Evolutionary conservation across 2,797 vertebrate species (phyloP).

Genomic region (Avahi laniger): DNA sequence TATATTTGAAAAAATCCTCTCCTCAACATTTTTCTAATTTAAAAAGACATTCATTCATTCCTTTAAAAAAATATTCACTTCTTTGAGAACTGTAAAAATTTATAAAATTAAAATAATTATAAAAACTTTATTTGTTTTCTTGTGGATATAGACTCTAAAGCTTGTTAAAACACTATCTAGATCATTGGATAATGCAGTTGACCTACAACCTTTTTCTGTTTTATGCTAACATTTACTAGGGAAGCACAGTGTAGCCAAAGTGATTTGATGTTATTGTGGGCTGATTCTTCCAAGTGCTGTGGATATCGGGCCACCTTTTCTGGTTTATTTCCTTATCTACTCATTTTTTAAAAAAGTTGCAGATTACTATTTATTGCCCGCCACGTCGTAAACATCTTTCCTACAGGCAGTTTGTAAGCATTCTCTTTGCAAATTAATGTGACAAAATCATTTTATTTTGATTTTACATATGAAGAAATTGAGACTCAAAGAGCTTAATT

Average conservation of each 20-base stretch:
- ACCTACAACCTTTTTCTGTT: conserved; percentile 33
- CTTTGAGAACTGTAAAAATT: not conserved
- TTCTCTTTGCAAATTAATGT: not conserved
- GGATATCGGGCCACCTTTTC: not conserved
- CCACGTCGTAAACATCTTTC: not conserved
- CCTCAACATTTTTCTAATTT: conserved; percentile 24
- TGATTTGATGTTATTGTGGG: not conserved
- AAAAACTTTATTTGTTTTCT: conserved; percentile 36
- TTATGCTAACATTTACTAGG: conserved; percentile 28
- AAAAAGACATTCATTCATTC: conserved; percentile 34
- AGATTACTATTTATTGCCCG: not conserved
- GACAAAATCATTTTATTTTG: not conserved
- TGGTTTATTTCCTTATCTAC: not conserved
- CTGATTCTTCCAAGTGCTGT: not conserved
- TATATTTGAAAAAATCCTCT: not conserved
- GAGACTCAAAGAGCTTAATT: not conserved
- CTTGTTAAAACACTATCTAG: not conserved
- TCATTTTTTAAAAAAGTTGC: not conserved
- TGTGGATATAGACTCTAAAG: not conserved
- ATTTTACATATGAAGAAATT: not conserved
- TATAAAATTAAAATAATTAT: conserved; percentile 45
- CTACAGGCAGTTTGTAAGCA: not conserved
- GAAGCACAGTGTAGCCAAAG: not conserved
- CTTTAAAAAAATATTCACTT: not conserved
- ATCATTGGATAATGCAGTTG: not conserved